Conservation (phyloP, 2,888 invertebrate species). For the Hecatera dysodea region DNA sequence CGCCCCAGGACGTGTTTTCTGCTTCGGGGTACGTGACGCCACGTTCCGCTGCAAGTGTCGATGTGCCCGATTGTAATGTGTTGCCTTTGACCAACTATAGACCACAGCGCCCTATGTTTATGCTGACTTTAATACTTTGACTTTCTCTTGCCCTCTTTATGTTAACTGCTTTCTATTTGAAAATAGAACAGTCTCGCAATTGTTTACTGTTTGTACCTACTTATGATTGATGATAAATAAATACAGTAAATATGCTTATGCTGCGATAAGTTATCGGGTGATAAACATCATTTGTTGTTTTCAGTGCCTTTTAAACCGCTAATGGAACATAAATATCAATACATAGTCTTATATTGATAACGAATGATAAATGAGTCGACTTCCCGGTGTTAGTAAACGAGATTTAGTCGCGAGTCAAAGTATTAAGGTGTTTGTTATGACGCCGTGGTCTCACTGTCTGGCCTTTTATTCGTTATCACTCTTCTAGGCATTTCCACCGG, state of each 20-base stretch:
- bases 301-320: conserved; percentile 28
- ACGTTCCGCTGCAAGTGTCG: conserved; percentile 76
- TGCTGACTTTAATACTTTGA: conserved; percentile 46
- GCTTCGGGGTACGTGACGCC: conserved; percentile 92
- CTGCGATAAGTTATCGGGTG: conserved; percentile 46
- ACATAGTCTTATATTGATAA: conserved; percentile 37
- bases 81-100: conserved; percentile 74
- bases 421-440: conserved; percentile 62
- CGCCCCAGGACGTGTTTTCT: conserved; percentile 93
- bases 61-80: conserved; percentile 84
- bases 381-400: conserved; percentile 5
- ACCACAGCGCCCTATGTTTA: conserved; percentile 69
- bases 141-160: conserved; percentile 25
- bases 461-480: conserved; percentile 81
- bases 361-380: conserved; percentile 33
- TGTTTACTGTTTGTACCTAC: conserved; percentile 12
- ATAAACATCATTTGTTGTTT: conserved; percentile 48
- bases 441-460: conserved; percentile 75
- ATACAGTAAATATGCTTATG: conserved; percentile 34
- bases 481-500: conserved; percentile 81
- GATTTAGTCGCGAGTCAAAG: conserved; percentile 56
- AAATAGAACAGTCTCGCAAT: conserved; percentile 12
- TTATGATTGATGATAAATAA: conserved; percentile 13
- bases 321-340: conserved; percentile 34
- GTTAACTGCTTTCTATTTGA: conserved; percentile 14